Evolutionary conservation across 2,113 vertebrate genomes (phyloP).

Genomic region (Columba janthina): DNA sequence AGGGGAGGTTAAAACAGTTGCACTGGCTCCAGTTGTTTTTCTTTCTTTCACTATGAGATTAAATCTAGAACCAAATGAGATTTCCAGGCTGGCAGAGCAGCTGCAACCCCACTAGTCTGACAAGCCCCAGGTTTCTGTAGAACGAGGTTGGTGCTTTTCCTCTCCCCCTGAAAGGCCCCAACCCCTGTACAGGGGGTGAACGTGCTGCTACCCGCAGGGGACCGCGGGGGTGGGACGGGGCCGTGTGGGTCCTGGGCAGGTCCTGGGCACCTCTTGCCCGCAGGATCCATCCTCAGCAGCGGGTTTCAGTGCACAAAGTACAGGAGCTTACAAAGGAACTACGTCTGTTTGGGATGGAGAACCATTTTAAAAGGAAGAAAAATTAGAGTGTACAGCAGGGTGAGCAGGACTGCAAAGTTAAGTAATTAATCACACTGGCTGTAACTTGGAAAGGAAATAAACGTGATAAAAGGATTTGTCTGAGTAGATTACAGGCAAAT

Average conservation of each 20-base stretch:
- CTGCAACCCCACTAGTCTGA: neutral
- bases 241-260: no score
- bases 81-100: neutral
- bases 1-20: slow-evolving; percentile 19
- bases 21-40: neutral
- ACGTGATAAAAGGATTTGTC: slow-evolving; percentile 68
- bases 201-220: neutral
- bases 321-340: neutral
- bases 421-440: slow-evolving; percentile 66
- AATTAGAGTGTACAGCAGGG: slow-evolving; percentile 33
- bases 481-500: slow-evolving; percentile 67
- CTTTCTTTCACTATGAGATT: slow-evolving; percentile 18
- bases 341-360: slow-evolving; percentile 4
- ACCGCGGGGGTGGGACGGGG: neutral
- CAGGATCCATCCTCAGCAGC: neutral
- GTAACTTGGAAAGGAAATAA: slow-evolving; percentile 70
- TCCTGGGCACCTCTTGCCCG: neutral
- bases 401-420: slow-evolving; percentile 50
- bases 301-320: neutral
- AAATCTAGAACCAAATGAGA: slow-evolving; percentile 11
- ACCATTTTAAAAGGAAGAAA: slow-evolving; percentile 46
- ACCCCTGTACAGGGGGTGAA: neutral
- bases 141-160: neutral
- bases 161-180: accelerated
- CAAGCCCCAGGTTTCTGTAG: accelerated